phyloP scores from a whole-genome alignment of 2,888 invertebrate genomes.

The Drosophila neoperkinsi region DNA sequence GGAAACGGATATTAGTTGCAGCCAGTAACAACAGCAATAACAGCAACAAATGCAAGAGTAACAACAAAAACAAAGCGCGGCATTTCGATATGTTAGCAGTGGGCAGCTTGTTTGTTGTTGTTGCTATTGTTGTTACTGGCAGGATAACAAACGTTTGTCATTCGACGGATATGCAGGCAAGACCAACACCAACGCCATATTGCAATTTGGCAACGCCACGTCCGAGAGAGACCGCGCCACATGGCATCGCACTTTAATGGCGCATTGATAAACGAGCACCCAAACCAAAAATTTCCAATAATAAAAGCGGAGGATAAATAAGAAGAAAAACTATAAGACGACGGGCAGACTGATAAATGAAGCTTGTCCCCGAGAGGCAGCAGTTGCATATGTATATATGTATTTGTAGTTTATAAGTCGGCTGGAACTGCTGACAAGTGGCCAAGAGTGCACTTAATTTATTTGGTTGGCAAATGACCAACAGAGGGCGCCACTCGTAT shows the following conservation, averaged over 20 bases:
- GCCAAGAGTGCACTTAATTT: slow-evolving; percentile 49
- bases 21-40: slow-evolving; percentile 44
- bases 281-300: slow-evolving; percentile 39
- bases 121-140: slow-evolving; percentile 40
- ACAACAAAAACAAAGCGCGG: slow-evolving; percentile 43
- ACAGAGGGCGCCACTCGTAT: slow-evolving; percentile 50
- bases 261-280: slow-evolving; percentile 72
- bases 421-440: slow-evolving; percentile 41
- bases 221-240: slow-evolving; percentile 64
- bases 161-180: slow-evolving; percentile 66
- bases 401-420: slow-evolving; percentile 22
- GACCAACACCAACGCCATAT: slow-evolving; percentile 58
- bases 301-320: slow-evolving; percentile 36
- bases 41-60: slow-evolving; percentile 19
- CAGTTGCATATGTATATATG: slow-evolving; percentile 11
- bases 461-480: slow-evolving; percentile 65
- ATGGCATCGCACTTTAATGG: slow-evolving; percentile 73
- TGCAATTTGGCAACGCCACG: slow-evolving; percentile 73
- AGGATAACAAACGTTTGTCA: slow-evolving; percentile 75
- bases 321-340: slow-evolving; percentile 28
- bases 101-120: slow-evolving; percentile 32
- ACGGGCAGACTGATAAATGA: slow-evolving; percentile 72
- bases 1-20: slow-evolving; percentile 84
- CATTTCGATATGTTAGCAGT: slow-evolving; percentile 55
- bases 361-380: slow-evolving; percentile 6